phyloP scores from a whole-genome alignment of 2,113 vertebrate species.

The Stigmatopora nigra region DNA sequence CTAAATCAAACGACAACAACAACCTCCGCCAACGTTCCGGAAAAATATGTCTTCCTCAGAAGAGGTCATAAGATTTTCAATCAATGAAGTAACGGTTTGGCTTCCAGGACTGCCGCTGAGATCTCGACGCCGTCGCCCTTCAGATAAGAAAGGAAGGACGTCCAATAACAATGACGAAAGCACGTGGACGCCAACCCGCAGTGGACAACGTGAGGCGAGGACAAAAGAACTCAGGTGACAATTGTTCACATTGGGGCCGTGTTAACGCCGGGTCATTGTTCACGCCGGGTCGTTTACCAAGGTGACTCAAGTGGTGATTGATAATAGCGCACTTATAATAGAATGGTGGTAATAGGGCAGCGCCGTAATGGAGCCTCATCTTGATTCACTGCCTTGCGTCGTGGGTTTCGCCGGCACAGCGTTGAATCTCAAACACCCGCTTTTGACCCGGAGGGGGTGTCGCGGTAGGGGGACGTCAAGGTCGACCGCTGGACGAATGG shows the following conservation, averaged over 20 bases:
- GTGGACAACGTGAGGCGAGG: neutral
- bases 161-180: neutral
- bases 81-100: neutral
- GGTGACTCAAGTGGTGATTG: slow-evolving; percentile 68
- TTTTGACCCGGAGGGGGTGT: neutral
- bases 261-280: slow-evolving; percentile 47
- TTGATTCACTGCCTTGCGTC: neutral
- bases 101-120: neutral
- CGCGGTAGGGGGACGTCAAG: neutral
- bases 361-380: neutral
- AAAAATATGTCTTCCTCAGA: neutral
- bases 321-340: slow-evolving; percentile 42
- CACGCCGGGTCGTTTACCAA: slow-evolving; percentile 67
- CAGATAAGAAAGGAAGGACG: neutral
- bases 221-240: neutral
- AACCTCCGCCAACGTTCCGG: neutral
- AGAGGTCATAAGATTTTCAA: neutral
- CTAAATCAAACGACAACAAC: neutral
- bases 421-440: neutral
- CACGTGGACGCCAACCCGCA: neutral
- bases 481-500: neutral
- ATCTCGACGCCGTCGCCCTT: neutral
- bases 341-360: neutral
- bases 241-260: neutral
- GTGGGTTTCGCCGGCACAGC: neutral